A percentile compares a stretch with the other conserved stretches of the same genome.
Conservation (phyloP, 1,140 invertebrate species). For the Nephila pilipes region DNA sequence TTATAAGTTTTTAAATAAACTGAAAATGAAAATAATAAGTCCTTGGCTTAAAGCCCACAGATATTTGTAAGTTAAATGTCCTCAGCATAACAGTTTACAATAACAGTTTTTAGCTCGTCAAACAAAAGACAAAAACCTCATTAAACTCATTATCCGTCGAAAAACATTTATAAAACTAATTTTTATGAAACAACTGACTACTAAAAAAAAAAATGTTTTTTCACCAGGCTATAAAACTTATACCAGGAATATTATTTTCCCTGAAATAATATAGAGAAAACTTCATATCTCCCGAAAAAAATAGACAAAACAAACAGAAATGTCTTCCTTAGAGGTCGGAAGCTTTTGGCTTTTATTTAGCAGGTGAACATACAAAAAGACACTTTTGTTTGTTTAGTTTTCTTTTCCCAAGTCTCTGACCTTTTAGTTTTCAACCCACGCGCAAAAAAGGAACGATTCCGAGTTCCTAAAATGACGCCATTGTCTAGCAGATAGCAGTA, state of each 20-base stretch:
- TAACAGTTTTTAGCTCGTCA: too few species aligned
- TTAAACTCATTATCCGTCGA: too few species aligned
- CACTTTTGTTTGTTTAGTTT: background rate
- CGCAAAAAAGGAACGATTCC: background rate
- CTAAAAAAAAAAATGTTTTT: background rate
- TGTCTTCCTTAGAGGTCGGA: conserved; percentile 10
- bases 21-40: too few species aligned
- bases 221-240: conserved; percentile 17
- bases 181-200: background rate
- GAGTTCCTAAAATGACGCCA: background rate
- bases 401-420: conserved; percentile 33
- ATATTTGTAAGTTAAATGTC: too few species aligned
- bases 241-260: conserved; percentile 2
- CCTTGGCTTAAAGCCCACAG: too few species aligned
- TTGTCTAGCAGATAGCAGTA: background rate
- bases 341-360: conserved; percentile 36
- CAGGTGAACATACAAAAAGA: conserved; percentile 42
- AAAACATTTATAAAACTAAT: background rate
- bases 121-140: too few species aligned
- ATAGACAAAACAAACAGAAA: background rate
- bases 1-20: too few species aligned
- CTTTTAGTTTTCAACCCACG: conserved; percentile 8
- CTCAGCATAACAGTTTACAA: too few species aligned
- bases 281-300: background rate
- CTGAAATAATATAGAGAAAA: background rate